phyloP scores from a whole-genome alignment of 2,113 vertebrate genomes.

The Nansenia antarctica region DNA sequence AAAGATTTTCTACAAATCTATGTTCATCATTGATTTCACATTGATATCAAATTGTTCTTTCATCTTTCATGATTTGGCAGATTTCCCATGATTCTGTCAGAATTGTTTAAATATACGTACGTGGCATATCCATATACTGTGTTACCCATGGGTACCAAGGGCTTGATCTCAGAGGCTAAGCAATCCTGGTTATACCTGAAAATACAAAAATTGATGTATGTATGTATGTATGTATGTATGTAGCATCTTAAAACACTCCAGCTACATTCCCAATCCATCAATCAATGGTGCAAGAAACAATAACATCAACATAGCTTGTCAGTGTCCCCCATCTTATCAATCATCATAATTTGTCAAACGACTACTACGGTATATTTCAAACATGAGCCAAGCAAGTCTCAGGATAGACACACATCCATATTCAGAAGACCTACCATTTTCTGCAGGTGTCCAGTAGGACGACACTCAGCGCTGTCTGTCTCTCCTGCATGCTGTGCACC shows the following conservation, averaged over 20 bases:
- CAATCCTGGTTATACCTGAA: conserved; percentile 80
- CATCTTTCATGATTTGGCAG: too few species aligned
- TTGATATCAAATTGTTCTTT: too few species aligned
- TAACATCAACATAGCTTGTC: too few species aligned
- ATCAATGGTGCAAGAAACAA: neutral
- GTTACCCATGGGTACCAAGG: conserved; percentile 80
- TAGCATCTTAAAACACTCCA: neutral
- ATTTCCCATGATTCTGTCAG: neutral
- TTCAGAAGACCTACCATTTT: conserved; percentile 73
- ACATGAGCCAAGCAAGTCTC: too few species aligned
- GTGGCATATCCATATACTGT: conserved; percentile 88
- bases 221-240: too few species aligned
- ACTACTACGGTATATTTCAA: too few species aligned
- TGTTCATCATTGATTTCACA: too few species aligned
- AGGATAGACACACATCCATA: too few species aligned
- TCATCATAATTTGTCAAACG: too few species aligned
- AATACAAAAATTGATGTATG: neutral
- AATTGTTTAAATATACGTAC: conserved; percentile 66
- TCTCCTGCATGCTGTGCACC: conserved; percentile 83
- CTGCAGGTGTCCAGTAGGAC: conserved; percentile 86
- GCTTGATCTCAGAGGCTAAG: conserved; percentile 76
- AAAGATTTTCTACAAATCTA: too few species aligned
- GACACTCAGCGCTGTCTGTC: conserved; percentile 77
- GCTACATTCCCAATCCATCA: neutral
- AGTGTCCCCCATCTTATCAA: too few species aligned